These are phyloP conservation scores for Xylota sylvarum DNA, from an alignment of 2,888 invertebrate genomes.

Conservation along the genomic window DNA sequence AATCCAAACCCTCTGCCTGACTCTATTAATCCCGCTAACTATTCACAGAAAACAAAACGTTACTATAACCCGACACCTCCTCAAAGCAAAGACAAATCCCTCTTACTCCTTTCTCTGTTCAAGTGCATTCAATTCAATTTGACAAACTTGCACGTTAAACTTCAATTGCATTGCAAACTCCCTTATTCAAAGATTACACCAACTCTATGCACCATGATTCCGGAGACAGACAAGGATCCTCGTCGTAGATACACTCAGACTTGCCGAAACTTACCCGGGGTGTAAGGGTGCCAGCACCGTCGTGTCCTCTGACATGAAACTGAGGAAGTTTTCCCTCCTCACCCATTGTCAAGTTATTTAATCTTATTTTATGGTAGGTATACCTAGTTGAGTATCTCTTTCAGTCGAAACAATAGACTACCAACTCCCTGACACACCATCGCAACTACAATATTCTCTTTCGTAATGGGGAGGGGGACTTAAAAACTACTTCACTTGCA, in stretches of 20 bases:
- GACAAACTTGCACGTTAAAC: conserved; percentile 42
- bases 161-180: conserved; percentile 19
- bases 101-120: background rate
- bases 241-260: background rate
- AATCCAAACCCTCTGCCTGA: background rate
- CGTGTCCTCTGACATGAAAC: conserved; percentile 20
- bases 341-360: conserved; percentile 46
- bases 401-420: conserved; percentile 29
- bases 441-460: background rate
- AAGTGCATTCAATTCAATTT: conserved; percentile 37
- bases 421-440: conserved; percentile 3
- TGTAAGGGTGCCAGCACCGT: background rate
- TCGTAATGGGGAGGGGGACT: background rate
- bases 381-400: conserved; percentile 19
- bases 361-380: conserved; percentile 47
- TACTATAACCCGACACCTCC: background rate
- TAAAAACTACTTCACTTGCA: conserved; percentile 1
- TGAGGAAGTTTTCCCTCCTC: conserved; percentile 8
- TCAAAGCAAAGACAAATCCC: background rate
- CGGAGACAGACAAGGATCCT: conserved; percentile 4
- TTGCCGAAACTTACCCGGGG: background rate
- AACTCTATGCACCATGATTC: conserved; percentile 20
- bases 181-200: conserved; percentile 18
- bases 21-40: background rate
- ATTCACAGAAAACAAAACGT: background rate